Evolutionary conservation across 53 echinoderm and acorn worm genomes (phyloP), one percentile per base, ranked within the genome.

Genomic region (Mesocentrotus franciscanus): DNA sequence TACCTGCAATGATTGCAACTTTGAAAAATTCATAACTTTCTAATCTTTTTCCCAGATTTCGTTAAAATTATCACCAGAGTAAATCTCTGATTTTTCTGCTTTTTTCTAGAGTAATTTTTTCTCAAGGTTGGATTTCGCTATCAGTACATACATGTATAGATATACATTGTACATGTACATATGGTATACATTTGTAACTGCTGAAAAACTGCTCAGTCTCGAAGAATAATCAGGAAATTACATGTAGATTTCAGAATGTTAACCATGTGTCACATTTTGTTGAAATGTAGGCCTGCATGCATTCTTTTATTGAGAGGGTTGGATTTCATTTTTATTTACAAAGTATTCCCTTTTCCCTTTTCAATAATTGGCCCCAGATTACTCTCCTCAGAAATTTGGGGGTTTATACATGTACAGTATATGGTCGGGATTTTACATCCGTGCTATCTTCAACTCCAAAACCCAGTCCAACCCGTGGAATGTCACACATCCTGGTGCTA

Each of bases 401-500:
- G 32, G 10, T 81, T 81, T 81, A 64, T 35, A 42, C 64, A 15
- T 14, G 24, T 32, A 32, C 1, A 76, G 30, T 61, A 64, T 20
- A 20, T 78, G 78, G 78, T 78, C 34, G 6, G 33, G 35, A 11
- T 17, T 36, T 32, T 33, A 20, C 15, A 64, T 64, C 64, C 20
- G 64, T 64, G 5, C 64, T 64, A 32, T 36, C 42, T 81, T 87
- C 58, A 58, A 15, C n/a, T 87, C 58, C 27, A 3, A 87, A 26
- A 35, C 87, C 87, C 57, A 39, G 58, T 56, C n/a, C 87, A 87
- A 81, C 26, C 26, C n/a, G 57, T 57, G 27, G 87, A 87, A 87
- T 59, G 58, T 87, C 87, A 58, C 84, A 84, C 58, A n/a, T 87
- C n/a, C 27, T 87, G 29, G 58, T 57, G 87, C 26, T 87, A 56